phyloP scores from a whole-genome alignment of 2,797 vertebrate species.

The Rhynchonycteris naso region DNA sequence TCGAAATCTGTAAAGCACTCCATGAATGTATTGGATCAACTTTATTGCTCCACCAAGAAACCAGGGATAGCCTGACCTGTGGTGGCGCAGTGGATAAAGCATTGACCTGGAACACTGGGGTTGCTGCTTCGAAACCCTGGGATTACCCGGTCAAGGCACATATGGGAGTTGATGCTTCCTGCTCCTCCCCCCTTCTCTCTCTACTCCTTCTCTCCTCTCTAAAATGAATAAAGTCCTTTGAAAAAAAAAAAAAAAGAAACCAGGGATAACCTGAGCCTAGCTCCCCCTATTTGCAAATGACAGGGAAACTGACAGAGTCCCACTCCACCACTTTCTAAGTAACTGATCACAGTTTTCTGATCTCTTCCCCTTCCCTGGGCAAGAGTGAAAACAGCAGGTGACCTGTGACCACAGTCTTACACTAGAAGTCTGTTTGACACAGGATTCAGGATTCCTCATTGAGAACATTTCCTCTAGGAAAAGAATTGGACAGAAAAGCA shows the following conservation, averaged over 20 bases:
- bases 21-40: neutral
- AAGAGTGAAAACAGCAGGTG: neutral
- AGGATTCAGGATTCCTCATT: neutral
- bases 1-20: neutral
- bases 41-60: neutral
- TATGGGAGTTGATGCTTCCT: too few relatives aligned
- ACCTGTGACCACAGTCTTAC: neutral
- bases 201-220: too few relatives aligned
- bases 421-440: neutral
- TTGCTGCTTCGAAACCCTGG: too few relatives aligned
- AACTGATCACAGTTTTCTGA: neutral
- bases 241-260: too few relatives aligned
- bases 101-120: too few relatives aligned
- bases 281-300: neutral
- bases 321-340: neutral
- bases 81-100: too few relatives aligned
- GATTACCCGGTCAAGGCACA: too few relatives aligned
- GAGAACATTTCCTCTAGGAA: constrained; percentile 36
- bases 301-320: neutral
- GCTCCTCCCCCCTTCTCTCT: too few relatives aligned
- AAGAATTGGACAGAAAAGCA: constrained; percentile 22
- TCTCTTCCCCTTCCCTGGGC: neutral
- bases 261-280: neutral
- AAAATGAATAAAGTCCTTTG: too few relatives aligned
- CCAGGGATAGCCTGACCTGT: neutral